These are phyloP conservation scores for Dendrolimus pini DNA, from an alignment of 2,888 invertebrate species.

Conservation along the genomic window DNA sequence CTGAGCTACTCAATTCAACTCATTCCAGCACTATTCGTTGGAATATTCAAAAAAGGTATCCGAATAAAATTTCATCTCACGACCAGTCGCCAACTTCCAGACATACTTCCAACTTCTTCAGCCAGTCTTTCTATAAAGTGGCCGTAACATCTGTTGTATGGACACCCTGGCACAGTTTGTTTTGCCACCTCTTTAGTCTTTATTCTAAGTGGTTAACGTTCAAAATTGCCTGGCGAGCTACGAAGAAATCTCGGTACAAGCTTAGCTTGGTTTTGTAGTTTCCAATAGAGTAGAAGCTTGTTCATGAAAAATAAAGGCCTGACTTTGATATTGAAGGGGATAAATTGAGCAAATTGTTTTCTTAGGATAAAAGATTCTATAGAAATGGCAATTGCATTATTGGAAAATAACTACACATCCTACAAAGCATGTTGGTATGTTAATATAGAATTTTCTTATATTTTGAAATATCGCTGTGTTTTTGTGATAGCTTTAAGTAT, in stretches of 20 bases:
- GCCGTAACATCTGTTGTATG: slow-evolving; percentile 67
- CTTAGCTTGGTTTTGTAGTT: slow-evolving; percentile 53
- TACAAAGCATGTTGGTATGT: too few relatives aligned
- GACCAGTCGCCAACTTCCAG: slow-evolving; percentile 40
- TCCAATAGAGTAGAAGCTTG: slow-evolving; percentile 44
- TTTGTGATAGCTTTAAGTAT: too few relatives aligned
- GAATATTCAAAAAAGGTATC: slow-evolving; percentile 52
- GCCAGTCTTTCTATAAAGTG: slow-evolving; percentile 41
- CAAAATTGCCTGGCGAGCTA: neutral
- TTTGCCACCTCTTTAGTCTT: neutral
- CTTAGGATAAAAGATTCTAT: neutral
- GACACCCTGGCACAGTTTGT: slow-evolving; percentile 35
- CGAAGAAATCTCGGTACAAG: slow-evolving; percentile 13
- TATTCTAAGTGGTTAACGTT: neutral
- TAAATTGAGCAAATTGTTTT: neutral
- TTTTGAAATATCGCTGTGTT: too few relatives aligned
- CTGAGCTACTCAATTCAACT: too few relatives aligned
- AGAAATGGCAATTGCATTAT: neutral
- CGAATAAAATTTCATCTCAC: slow-evolving; percentile 67
- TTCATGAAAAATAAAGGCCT: slow-evolving; percentile 52
- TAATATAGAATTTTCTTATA: too few relatives aligned
- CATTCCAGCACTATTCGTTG: neutral
- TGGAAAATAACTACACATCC: too few relatives aligned
- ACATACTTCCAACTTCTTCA: slow-evolving; percentile 41
- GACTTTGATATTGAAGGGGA: neutral